Conservation (phyloP, 2,113 vertebrate species). For the Datnioides undecimradiatus region DNA sequence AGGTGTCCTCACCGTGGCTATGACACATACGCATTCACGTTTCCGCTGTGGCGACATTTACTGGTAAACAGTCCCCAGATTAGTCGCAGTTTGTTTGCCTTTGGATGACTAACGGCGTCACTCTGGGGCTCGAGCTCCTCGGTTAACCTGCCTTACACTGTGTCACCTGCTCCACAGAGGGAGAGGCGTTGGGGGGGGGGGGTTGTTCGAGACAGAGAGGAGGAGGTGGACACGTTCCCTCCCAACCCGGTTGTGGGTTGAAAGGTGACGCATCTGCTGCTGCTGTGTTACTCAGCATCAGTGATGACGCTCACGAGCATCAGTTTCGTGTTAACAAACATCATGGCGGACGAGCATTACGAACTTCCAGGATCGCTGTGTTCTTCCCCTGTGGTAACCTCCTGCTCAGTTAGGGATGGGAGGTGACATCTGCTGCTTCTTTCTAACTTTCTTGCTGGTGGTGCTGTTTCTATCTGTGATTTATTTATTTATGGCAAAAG, state of each 20-base stretch:
- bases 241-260: neutral
- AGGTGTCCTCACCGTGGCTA: conserved; percentile 38
- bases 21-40: conserved; percentile 41
- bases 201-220: too few species aligned
- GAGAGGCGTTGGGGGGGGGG: neutral
- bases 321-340: conserved; percentile 4
- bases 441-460: neutral
- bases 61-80: conserved; percentile 71
- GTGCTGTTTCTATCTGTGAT: conserved; percentile 27
- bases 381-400: conserved; percentile 14
- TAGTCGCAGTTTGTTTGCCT: conserved; percentile 76
- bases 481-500: conserved; percentile 50
- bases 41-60: conserved; percentile 54
- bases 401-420: conserved; percentile 16
- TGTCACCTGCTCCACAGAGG: conserved; percentile 64
- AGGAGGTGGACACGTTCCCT: too few species aligned
- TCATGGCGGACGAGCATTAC: neutral
- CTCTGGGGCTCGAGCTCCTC: conserved; percentile 25
- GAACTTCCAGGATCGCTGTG: conserved; percentile 11
- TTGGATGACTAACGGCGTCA: conserved; percentile 66
- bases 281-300: neutral
- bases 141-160: conserved; percentile 34
- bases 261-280: neutral
- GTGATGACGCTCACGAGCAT: too few species aligned
- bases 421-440: conserved; percentile 15